A percentile compares a stretch with the other conserved stretches of the same genome.
These are phyloP conservation scores for Tretioscincus oriximinensis DNA, from an alignment of 2,113 vertebrate species.

Conservation along the genomic window DNA sequence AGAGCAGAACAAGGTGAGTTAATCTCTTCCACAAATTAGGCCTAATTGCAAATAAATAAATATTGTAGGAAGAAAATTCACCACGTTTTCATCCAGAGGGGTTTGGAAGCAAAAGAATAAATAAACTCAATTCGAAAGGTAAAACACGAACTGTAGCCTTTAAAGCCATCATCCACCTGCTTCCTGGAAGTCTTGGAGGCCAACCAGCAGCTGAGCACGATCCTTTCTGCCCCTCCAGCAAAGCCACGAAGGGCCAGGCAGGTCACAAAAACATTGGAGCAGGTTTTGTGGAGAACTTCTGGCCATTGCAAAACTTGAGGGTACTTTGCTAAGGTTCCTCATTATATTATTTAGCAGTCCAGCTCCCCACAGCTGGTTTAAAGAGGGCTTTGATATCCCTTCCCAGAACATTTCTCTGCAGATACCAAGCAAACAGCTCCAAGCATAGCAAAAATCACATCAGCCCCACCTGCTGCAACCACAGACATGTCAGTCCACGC, in stretches of 20 bases:
- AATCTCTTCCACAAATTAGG: slow-evolving; percentile 26
- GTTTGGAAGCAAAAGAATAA: not conserved
- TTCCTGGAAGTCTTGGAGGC: not conserved
- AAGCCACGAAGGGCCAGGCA: not conserved
- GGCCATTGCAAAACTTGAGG: not conserved
- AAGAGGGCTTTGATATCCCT: too few species aligned
- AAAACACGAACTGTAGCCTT: not conserved
- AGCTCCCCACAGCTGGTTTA: not conserved
- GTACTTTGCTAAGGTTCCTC: not conserved
- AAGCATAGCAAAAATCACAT: too few species aligned
- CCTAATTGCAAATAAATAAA: not conserved
- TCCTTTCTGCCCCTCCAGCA: not conserved
- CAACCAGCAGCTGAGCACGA: not conserved
- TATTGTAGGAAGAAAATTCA: not conserved
- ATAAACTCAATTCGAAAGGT: not conserved
- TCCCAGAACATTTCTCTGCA: too few species aligned
- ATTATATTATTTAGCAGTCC: not conserved
- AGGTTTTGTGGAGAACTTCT: not conserved
- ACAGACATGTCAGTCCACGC: too few species aligned
- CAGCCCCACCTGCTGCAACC: too few species aligned
- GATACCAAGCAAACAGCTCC: too few species aligned
- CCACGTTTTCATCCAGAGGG: not conserved
- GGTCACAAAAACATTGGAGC: not conserved
- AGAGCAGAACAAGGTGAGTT: not conserved
- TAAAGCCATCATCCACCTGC: not conserved